These are phyloP conservation scores for Egretta garzetta DNA, from an alignment of 2,113 vertebrate species.

Conservation along the genomic window DNA sequence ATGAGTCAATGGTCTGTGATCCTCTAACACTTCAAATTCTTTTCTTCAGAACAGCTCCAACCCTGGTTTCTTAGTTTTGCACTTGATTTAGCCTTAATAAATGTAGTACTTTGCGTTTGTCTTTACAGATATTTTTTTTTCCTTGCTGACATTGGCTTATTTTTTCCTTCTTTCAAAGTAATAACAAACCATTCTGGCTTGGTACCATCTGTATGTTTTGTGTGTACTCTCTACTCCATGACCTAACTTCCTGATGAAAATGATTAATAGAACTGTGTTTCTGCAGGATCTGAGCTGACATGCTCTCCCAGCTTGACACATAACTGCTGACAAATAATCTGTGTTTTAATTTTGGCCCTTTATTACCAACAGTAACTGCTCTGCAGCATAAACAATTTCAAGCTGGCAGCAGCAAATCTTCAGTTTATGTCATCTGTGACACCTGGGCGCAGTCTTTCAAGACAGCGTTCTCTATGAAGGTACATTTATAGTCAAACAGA, in stretches of 20 bases:
- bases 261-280: neutral
- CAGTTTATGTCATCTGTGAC: neutral
- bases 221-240: neutral
- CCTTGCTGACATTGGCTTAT: neutral
- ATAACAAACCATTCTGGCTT: neutral
- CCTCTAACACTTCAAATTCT: neutral
- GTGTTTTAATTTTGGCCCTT: slow-evolving; percentile 3
- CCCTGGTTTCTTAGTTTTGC: neutral
- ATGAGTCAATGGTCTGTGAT: neutral
- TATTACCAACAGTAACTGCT: neutral
- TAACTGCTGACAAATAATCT: neutral
- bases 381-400: neutral
- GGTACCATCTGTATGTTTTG: neutral
- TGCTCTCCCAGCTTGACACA: neutral
- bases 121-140: neutral
- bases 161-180: neutral
- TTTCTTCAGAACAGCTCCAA: neutral
- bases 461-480: neutral
- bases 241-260: neutral
- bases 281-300: neutral
- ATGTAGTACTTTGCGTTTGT: neutral
- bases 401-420: neutral
- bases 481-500: neutral
- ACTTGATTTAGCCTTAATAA: neutral
- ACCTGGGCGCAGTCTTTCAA: neutral